phyloP scores from a whole-genome alignment of 2,888 invertebrate species.

The Trimorus sp. region DNA sequence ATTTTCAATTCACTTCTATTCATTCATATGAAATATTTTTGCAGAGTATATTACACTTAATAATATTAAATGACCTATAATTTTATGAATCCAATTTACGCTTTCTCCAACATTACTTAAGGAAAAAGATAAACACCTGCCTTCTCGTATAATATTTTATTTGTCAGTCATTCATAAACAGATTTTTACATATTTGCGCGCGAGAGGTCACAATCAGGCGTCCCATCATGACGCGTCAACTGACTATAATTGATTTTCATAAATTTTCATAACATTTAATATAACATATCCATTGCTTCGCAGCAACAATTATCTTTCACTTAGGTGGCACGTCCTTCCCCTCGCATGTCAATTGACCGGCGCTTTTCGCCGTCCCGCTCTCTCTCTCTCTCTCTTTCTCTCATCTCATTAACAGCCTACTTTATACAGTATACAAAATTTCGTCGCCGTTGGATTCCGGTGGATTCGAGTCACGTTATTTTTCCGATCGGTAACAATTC shows the following conservation, averaged over 20 bases:
- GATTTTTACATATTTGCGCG: slow-evolving; percentile 73
- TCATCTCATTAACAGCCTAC: slow-evolving; percentile 18
- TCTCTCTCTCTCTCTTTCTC: slow-evolving; percentile 10
- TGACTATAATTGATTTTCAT: slow-evolving; percentile 77
- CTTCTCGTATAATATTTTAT: slow-evolving; percentile 72
- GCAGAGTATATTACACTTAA: no score
- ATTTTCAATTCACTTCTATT: no score
- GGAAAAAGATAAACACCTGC: not conserved
- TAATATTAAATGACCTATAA: no score
- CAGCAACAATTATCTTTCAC: slow-evolving; percentile 65
- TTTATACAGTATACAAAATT: slow-evolving; percentile 38
- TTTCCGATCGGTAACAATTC: slow-evolving; percentile 1
- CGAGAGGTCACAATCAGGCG: slow-evolving; percentile 55
- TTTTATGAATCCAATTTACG: no score
- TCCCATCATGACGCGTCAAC: slow-evolving; percentile 72
- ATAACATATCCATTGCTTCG: slow-evolving; percentile 74
- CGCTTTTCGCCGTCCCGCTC: not conserved
- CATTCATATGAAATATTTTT: no score
- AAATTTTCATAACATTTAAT: slow-evolving; percentile 77
- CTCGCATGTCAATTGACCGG: slow-evolving; percentile 36
- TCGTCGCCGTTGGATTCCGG: slow-evolving; percentile 32
- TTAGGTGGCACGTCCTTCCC: slow-evolving; percentile 50
- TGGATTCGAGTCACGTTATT: not conserved
- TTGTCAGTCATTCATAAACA: slow-evolving; percentile 76
- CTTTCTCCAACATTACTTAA: no score